Conservation (phyloP, 2,797 vertebrate genomes). For the Muraenolepis orangiensis region DNA sequence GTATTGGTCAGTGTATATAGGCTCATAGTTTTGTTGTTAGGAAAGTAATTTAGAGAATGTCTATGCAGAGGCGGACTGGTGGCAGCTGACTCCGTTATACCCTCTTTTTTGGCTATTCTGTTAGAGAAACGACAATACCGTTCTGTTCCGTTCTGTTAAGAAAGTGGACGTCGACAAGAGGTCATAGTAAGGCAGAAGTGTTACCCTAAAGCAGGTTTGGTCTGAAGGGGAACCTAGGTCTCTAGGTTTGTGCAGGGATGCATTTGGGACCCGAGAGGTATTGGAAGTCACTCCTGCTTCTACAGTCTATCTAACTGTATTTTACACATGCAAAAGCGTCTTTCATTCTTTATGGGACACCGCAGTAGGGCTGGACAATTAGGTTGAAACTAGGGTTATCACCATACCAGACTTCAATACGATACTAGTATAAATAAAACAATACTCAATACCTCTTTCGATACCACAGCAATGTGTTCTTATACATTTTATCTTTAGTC, state of each 20-base stretch:
- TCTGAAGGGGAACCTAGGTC: background rate
- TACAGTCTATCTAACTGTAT: background rate
- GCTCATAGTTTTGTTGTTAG: conserved; percentile 25
- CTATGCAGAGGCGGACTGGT: background rate
- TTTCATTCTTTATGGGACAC: background rate
- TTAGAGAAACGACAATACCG: background rate
- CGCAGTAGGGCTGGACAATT: too few species aligned
- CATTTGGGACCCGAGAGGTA: background rate
- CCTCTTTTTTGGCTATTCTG: background rate
- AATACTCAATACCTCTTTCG: too few species aligned
- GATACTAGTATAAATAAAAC: too few species aligned
- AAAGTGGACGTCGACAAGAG: background rate
- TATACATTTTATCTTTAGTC: too few species aligned
- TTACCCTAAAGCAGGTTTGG: background rate
- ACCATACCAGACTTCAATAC: too few species aligned
- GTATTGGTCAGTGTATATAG: conserved; percentile 17
- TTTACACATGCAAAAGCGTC: background rate
- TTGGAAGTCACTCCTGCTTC: background rate
- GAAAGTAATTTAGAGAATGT: conserved; percentile 1
- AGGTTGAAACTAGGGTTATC: too few species aligned
- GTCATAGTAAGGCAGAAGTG: background rate
- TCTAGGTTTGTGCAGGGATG: background rate
- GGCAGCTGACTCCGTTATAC: background rate
- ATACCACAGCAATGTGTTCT: too few species aligned
- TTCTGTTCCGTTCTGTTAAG: background rate